Conservation (phyloP, 1,140 invertebrate genomes). For the Uloborus diversus region DNA sequence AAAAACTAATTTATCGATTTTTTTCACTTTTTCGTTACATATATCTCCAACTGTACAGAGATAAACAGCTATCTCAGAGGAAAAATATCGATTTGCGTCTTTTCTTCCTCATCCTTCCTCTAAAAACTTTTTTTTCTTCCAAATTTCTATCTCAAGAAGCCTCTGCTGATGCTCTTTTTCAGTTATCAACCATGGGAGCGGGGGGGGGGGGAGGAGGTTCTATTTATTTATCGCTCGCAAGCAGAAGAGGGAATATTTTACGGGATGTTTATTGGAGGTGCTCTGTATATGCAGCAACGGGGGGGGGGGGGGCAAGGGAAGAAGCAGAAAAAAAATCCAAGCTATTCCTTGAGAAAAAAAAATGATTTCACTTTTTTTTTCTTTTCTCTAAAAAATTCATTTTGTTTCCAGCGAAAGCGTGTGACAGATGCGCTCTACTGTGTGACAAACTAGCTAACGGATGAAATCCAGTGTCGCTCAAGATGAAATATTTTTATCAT, state of each 20-base stretch:
- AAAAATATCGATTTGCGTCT: neutral
- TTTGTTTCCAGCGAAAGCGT: slow-evolving; percentile 16
- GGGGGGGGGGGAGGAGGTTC: neutral
- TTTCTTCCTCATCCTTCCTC: slow-evolving; percentile 1
- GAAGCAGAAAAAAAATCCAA: too few species aligned
- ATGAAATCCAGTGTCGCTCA: slow-evolving; percentile 27
- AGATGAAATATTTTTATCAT: slow-evolving; percentile 46
- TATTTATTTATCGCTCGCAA: slow-evolving; percentile 48
- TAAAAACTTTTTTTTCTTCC: slow-evolving; percentile 16
- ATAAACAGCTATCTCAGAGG: too few species aligned
- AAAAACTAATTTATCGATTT: too few species aligned
- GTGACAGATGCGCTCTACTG: slow-evolving; percentile 27
- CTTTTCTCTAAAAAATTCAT: slow-evolving; percentile 2
- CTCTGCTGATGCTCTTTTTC: neutral
- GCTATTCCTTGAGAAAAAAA: neutral
- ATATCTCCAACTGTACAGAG: too few species aligned
- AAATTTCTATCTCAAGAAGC: slow-evolving; percentile 17
- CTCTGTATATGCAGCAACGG: too few species aligned
- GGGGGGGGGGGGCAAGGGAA: too few species aligned
- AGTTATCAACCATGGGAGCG: slow-evolving; percentile 13
- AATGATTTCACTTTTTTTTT: neutral
- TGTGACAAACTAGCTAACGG: slow-evolving; percentile 11
- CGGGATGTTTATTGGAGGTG: slow-evolving; percentile 45
- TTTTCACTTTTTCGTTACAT: too few species aligned
- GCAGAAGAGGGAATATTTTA: slow-evolving; percentile 29